phyloP scores from a whole-genome alignment of 30 jellyfish, hydroid and myxozoan genomes.

The Aurelia sp. region DNA sequence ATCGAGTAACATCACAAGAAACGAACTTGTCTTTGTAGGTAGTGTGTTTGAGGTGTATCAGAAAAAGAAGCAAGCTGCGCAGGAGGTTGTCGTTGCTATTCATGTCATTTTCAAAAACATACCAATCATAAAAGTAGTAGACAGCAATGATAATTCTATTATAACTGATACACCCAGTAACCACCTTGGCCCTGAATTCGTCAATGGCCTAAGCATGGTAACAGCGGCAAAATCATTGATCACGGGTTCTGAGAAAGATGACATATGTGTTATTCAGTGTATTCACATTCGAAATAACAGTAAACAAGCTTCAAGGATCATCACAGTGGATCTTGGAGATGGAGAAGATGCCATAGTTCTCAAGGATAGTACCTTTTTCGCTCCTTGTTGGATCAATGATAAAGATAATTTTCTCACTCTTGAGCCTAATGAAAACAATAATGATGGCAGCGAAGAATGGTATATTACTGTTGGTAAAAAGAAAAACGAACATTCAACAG shows the following conservation, averaged over 20 bases:
- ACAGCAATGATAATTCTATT: slow-evolving; percentile 34
- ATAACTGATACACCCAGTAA: slow-evolving; percentile 35
- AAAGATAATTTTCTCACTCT: slow-evolving; percentile 27
- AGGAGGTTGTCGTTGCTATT: slow-evolving; percentile 17
- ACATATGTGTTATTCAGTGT: slow-evolving; percentile 53
- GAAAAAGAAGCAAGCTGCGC: not conserved
- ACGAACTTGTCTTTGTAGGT: slow-evolving; percentile 60
- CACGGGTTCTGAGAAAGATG: slow-evolving; percentile 43
- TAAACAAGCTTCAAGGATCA: not conserved
- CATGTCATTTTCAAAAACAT: slow-evolving; percentile 41
- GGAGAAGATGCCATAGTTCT: slow-evolving; percentile 57
- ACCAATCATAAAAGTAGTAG: slow-evolving; percentile 52
- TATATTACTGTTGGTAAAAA: slow-evolving; percentile 11
- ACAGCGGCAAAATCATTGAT: slow-evolving; percentile 29
- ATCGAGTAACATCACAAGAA: slow-evolving; percentile 23
- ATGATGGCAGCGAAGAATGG: slow-evolving; percentile 36
- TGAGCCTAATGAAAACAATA: slow-evolving; percentile 26
- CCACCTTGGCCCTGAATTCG: slow-evolving; percentile 60
- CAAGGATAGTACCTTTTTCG: slow-evolving; percentile 68
- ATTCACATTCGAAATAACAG: not conserved
- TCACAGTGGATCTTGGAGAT: slow-evolving; percentile 29
- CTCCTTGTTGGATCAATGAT: slow-evolving; percentile 57
- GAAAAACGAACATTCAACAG: not conserved
- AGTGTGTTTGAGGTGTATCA: slow-evolving; percentile 22
- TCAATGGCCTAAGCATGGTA: slow-evolving; percentile 47